These are phyloP conservation scores for Stegophylla sp. DNA, from an alignment of 2,888 invertebrate species.

Conservation along the genomic window DNA sequence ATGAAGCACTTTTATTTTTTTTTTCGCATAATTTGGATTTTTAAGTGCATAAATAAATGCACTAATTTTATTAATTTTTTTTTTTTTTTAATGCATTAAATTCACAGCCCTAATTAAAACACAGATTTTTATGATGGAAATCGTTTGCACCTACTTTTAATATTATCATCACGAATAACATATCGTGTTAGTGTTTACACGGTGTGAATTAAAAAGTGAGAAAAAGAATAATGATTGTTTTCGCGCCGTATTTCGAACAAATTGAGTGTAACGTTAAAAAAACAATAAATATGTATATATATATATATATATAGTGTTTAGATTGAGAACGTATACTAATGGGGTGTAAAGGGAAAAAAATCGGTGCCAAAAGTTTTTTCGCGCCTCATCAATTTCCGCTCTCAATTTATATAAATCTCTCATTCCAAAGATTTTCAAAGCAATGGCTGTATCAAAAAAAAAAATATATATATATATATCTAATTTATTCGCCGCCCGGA, in stretches of 20 bases:
- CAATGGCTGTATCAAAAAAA: constrained; percentile 15
- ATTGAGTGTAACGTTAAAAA: constrained; percentile 11
- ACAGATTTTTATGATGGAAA: too few relatives aligned
- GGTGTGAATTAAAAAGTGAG: too few relatives aligned
- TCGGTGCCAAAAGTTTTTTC: constrained; percentile 43
- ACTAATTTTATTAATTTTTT: not conserved
- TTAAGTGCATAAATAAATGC: too few relatives aligned
- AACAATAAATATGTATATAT: too few relatives aligned
- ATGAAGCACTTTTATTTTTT: too few relatives aligned
- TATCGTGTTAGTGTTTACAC: too few relatives aligned
- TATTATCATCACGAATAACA: too few relatives aligned
- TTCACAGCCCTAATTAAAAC: too few relatives aligned
- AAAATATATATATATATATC: too few relatives aligned
- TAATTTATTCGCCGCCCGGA: not conserved
- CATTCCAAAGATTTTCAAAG: constrained; percentile 38
- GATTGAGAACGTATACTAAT: constrained; percentile 34
- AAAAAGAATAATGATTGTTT: not conserved
- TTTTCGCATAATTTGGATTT: too few relatives aligned
- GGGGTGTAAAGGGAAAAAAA: constrained; percentile 26
- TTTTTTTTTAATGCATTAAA: not conserved
- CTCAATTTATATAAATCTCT: constrained; percentile 32
- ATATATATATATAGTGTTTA: constrained; percentile 38
- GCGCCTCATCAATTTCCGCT: constrained; percentile 49
- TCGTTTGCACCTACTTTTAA: too few relatives aligned
- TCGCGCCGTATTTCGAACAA: not conserved